phyloP scores from a whole-genome alignment of 2,113 vertebrate species.

The Sceloporus undulatus region DNA sequence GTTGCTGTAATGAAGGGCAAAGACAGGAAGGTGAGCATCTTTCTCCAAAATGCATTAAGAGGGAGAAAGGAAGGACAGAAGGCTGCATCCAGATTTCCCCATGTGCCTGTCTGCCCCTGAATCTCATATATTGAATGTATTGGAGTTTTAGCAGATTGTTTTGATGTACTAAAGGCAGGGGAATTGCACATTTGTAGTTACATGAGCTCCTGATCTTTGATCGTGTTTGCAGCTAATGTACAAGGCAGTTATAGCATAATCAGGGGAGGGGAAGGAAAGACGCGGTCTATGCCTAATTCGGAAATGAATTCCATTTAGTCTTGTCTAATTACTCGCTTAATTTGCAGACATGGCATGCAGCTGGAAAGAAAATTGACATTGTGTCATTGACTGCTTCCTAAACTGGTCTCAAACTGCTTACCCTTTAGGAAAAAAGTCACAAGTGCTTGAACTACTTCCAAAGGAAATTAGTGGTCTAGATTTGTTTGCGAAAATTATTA shows the following conservation, averaged over 20 bases:
- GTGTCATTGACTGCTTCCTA: background rate
- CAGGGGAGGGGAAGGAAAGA: background rate
- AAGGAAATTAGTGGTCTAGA: background rate
- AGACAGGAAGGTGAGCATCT: background rate
- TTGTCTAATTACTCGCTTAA: constrained; percentile 42
- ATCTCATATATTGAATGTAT: background rate
- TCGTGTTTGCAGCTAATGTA: constrained; percentile 40
- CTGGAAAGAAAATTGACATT: constrained; percentile 30
- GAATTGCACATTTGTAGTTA: constrained; percentile 46
- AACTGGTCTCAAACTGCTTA: constrained; percentile 22
- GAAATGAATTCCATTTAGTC: constrained; percentile 31
- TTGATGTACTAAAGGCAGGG: constrained; percentile 28
- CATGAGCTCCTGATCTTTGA: constrained; percentile 30
- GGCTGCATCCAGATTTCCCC: background rate
- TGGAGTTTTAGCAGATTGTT: constrained; percentile 16
- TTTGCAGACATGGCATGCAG: constrained; percentile 15
- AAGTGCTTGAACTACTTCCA: background rate
- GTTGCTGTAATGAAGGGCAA: constrained; percentile 15
- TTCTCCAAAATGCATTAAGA: background rate
- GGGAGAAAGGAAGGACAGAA: background rate
- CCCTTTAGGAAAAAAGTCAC: background rate
- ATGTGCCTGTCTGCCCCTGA: background rate
- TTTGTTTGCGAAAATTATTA: constrained; percentile 36
- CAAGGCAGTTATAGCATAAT: constrained; percentile 24
- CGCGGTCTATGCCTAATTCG: background rate